Evolutionary conservation across 2,113 vertebrate genomes (phyloP), one percentile per base, ranked within the genome.

Genomic region (Phylloscopus whistleri): DNA sequence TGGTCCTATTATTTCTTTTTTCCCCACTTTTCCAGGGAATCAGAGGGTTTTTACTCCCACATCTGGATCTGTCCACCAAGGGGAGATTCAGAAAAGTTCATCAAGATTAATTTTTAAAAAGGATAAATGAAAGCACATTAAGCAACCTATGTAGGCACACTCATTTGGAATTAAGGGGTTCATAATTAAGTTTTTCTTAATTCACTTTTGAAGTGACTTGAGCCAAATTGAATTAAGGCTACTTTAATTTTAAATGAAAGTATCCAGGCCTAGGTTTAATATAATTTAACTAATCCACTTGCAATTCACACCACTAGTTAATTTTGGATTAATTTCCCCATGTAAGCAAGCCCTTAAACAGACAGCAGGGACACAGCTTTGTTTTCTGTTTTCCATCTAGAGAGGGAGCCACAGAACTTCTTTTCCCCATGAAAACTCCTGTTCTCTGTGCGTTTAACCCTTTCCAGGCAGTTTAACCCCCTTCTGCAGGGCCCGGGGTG

Each of bases 211-310:
- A 94, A 95, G 95, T 52, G 60, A 96, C 91, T 97, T 89, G 76
- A 87, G 94, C 84, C 95, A 97, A 95, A 97, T 97, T 94, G 84
- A 96, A 97, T 97, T 96, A 95, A 81, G 93, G 84, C 83, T 77
- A 92, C 94, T 96, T 95, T 94, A 81, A 95, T 97, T 97, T 93
- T 72, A 94, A 94, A 96, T 91, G 89, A 72, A 95, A 95, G 84
- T 84, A 94, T 84, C 95, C 95, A 95, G 89, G 80, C 84, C 83
- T 84, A 31, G 31, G 53, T 68, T 85, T 95, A 94, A 96, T 94
- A 39, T 64, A 72, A 95, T 96, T 95, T 95, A 95, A 91, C 87
- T 94, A 96, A 96, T 96, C 93, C 89, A 95, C 94, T 94, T 94
- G 91, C 91, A 94, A 64, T 95, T 95, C 95, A 96, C 96, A 94